Conservation (phyloP, 2,888 invertebrate genomes). For the Odontocerum albicorne region DNA sequence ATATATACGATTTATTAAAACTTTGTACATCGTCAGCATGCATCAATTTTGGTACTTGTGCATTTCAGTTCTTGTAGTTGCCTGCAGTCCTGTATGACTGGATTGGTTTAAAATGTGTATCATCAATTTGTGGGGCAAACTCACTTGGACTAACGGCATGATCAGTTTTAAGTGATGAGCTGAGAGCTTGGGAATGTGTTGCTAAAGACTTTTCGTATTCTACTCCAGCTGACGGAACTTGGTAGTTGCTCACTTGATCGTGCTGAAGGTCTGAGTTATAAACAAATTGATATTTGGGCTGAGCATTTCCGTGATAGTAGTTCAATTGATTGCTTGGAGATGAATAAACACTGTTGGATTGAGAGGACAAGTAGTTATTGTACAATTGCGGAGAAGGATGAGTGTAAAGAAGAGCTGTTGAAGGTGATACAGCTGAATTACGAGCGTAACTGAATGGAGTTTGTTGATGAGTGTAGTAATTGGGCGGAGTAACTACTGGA, state of each 20-base stretch:
- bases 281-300: conserved; percentile 46
- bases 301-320: conserved; percentile 48
- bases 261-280: conserved; percentile 38
- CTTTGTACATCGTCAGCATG: too few relatives aligned
- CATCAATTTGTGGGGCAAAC: too few relatives aligned
- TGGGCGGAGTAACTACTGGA: conserved; percentile 3
- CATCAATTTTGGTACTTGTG: too few relatives aligned
- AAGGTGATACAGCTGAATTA: conserved; percentile 42
- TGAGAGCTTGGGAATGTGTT: too few relatives aligned
- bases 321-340: conserved; percentile 48
- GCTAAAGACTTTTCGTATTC: too few relatives aligned
- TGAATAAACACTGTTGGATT: conserved; percentile 36
- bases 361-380: conserved; percentile 44
- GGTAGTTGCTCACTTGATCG: conserved; percentile 22
- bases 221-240: too few relatives aligned
- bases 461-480: conserved; percentile 11
- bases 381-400: conserved; percentile 48
- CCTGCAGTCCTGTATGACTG: neutral
- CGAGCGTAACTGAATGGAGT: conserved; percentile 3
- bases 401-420: conserved; percentile 48
- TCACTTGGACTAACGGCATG: too few relatives aligned
- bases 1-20: too few relatives aligned
- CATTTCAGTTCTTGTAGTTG: neutral
- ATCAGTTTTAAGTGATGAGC: too few relatives aligned
- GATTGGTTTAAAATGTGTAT: conserved; percentile 37